Percentiles rank a stretch among this genome's conserved stretches.
Conservation (phyloP, 2,797 vertebrate genomes). For the Mormyrus proboscirostris region DNA sequence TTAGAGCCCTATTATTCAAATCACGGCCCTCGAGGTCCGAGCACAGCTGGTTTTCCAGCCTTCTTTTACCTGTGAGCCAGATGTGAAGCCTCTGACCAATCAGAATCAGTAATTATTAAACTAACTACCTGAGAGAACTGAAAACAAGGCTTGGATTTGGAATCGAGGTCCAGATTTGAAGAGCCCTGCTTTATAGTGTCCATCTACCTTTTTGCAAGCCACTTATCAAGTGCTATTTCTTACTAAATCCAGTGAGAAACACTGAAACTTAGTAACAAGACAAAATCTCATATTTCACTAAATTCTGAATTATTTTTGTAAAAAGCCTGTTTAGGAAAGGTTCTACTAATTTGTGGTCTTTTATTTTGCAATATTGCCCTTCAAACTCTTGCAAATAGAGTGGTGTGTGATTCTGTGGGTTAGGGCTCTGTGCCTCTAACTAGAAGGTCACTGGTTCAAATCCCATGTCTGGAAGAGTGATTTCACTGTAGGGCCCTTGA, state of each 20-base stretch:
- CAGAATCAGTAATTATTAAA: too few relatives aligned
- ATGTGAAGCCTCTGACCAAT: too few relatives aligned
- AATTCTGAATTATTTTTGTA: background rate
- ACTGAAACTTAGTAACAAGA: background rate
- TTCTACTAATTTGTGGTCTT: background rate
- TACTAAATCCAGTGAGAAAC: background rate
- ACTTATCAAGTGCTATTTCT: background rate
- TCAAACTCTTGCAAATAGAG: background rate
- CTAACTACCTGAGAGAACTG: too few relatives aligned
- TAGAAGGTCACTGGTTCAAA: background rate
- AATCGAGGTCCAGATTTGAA: too few relatives aligned
- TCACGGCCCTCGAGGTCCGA: too few relatives aligned
- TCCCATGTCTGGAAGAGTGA: background rate
- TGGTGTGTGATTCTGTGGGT: background rate
- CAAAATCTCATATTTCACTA: background rate
- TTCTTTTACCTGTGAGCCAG: too few relatives aligned
- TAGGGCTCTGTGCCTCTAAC: background rate
- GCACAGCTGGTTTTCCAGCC: too few relatives aligned
- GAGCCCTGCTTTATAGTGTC: background rate
- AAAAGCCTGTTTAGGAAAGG: background rate
- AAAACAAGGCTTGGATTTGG: too few relatives aligned
- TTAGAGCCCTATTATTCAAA: too few relatives aligned
- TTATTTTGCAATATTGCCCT: background rate
- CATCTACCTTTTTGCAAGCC: background rate
- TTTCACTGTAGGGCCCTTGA: background rate